Base-by-base conservation (phyloP, 2,888 invertebrate genomes). In the Drosophila mayaguana region DNA sequence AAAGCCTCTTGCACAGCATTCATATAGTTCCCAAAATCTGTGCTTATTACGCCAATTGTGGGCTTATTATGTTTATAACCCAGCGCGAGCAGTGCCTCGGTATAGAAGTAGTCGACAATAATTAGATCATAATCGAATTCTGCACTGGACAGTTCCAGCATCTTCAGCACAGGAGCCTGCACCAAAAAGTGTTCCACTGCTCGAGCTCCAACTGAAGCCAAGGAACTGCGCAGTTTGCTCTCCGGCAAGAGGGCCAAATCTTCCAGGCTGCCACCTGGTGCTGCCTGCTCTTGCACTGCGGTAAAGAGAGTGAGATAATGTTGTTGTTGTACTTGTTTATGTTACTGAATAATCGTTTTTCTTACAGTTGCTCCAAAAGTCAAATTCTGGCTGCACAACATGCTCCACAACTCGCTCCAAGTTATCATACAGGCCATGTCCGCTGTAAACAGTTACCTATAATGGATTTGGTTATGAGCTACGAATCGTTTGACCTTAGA, bases 11-110 rank as follows among this genome's bases (percentile, higher is more conserved):
- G 92, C 9, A 93, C 89, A 9, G 91, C 89, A 28, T 93, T 92
- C 78, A 94, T 93, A 88, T 93, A 93, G 40, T 91, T 84, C 5
- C 92, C 93, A 48, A 93, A 92, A 45, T 94, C 93, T 0, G 93
- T 87, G 48, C 90, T 92, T 22, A 91, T 80, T 6, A 94, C 83
- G 2, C 92, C 91, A 20, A 94, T 85, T 3, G 92, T 83, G 0
- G 94, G 93, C 11, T 89, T 92, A 34, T 91, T 87, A 65, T 91
- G 90, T 60, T 92, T 90, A 54, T 92, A 85, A 1, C 93, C 93
- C 25, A 94, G 72, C 34, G 93, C 92, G 2, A 93, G 75, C 36
- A 93, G 86, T 1, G 93, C 93, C 57, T 94, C 93, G 40, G 92
- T 92, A 61, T 93, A 92, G 63, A 93, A 93, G 9, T 92, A 85